Conservation (phyloP, 2,113 vertebrate species). For the Zosterops japonicus region DNA sequence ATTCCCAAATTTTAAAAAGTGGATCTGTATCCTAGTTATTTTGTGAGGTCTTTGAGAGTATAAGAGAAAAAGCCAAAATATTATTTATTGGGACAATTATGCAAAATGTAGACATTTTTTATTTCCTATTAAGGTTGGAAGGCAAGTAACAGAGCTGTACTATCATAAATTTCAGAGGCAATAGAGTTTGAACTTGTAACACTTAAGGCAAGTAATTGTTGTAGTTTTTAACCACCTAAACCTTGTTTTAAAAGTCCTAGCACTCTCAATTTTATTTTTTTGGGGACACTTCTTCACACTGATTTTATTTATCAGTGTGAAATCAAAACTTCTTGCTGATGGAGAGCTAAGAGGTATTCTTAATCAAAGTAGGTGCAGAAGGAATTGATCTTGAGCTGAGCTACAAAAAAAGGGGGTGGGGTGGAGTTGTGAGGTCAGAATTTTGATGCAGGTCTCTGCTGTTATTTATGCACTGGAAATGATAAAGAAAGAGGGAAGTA, state of each 20-base stretch:
- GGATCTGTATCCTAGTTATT: not conserved
- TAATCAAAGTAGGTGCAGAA: not conserved
- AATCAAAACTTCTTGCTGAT: not conserved
- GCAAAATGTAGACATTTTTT: not conserved
- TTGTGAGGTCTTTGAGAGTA: not conserved
- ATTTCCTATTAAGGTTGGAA: not conserved
- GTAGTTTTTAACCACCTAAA: not conserved
- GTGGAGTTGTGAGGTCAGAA: not conserved
- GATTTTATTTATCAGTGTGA: not conserved
- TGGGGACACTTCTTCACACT: not conserved
- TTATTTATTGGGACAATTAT: not conserved
- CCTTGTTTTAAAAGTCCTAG: not conserved
- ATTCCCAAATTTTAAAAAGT: not conserved
- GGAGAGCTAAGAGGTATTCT: not conserved
- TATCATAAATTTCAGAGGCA: not conserved
- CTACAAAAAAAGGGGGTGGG: accelerated
- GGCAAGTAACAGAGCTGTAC: not conserved
- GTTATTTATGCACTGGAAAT: not conserved
- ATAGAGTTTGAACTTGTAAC: not conserved
- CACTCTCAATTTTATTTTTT: not conserved
- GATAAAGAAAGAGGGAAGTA: not conserved
- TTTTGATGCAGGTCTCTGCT: not conserved
- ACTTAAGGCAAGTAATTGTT: not conserved
- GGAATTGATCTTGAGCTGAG: not conserved
- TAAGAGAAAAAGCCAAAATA: not conserved